Evolutionary conservation across 2,888 invertebrate genomes (phyloP).

Genomic region (Drosophila nr. perissopoda): DNA sequence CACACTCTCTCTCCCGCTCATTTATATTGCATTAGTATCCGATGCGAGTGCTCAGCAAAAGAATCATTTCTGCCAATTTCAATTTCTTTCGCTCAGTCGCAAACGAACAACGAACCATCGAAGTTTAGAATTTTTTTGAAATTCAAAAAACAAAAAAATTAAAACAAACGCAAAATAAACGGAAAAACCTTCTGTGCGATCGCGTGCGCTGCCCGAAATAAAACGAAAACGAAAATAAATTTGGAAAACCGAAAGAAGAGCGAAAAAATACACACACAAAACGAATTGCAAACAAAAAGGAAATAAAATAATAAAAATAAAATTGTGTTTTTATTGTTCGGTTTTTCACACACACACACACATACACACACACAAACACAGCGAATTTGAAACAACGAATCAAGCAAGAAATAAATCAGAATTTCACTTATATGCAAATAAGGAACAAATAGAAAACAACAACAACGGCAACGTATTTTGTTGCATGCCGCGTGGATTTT

Average conservation of each 20-base stretch:
- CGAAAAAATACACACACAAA: slow-evolving; percentile 31
- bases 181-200: slow-evolving; percentile 59
- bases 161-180: slow-evolving; percentile 26
- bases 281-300: slow-evolving; percentile 53
- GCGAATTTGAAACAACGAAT: slow-evolving; percentile 65
- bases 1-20: background rate
- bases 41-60: slow-evolving; percentile 43
- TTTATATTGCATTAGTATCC: slow-evolving; percentile 39
- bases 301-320: slow-evolving; percentile 34
- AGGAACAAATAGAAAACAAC: slow-evolving; percentile 12
- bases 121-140: slow-evolving; percentile 79
- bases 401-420: slow-evolving; percentile 26
- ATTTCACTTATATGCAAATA: slow-evolving; percentile 13
- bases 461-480: slow-evolving; percentile 47
- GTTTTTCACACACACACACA: slow-evolving; percentile 59
- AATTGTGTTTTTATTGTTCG: slow-evolving; percentile 34
- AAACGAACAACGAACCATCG: slow-evolving; percentile 85
- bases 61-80: slow-evolving; percentile 53
- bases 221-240: slow-evolving; percentile 63
- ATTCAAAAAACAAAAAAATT: slow-evolving; percentile 17
- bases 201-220: slow-evolving; percentile 69
- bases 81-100: slow-evolving; percentile 84
- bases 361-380: slow-evolving; percentile 50
- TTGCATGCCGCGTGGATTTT: slow-evolving; percentile 66
- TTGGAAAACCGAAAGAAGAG: slow-evolving; percentile 45